These are phyloP conservation scores for Dicroscelio sp. DNA, from an alignment of 2,888 invertebrate species.

Conservation along the genomic window DNA sequence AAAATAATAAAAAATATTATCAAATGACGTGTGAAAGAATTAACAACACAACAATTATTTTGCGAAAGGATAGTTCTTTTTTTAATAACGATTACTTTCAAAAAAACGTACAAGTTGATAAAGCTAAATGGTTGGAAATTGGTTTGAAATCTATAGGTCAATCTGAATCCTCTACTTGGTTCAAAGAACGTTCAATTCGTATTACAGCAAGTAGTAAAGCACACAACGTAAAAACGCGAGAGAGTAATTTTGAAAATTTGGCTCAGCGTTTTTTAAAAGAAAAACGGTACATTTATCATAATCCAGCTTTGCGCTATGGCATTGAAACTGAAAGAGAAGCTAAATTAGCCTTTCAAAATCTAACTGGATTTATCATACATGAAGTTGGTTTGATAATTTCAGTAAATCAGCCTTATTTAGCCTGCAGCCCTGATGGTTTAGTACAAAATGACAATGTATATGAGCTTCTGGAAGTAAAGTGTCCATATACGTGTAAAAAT, in stretches of 20 bases:
- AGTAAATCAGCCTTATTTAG: slow-evolving; percentile 52
- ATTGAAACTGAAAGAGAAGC: slow-evolving; percentile 20
- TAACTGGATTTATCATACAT: not conserved
- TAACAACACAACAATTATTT: not conserved
- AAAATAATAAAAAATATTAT: not conserved
- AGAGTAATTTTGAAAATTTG: slow-evolving; percentile 35
- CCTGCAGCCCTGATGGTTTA: slow-evolving; percentile 55
- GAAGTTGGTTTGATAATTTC: slow-evolving; percentile 26
- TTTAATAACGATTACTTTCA: not conserved
- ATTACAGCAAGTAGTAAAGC: slow-evolving; percentile 50
- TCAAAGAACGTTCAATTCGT: slow-evolving; percentile 28
- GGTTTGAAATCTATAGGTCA: slow-evolving; percentile 56
- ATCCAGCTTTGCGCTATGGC: slow-evolving; percentile 35
- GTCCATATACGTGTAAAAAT: slow-evolving; percentile 61
- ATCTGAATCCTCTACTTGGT: slow-evolving; percentile 51
- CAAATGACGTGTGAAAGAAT: not conserved
- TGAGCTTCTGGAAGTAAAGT: slow-evolving; percentile 68
- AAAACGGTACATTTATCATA: slow-evolving; percentile 20
- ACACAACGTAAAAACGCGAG: slow-evolving; percentile 43
- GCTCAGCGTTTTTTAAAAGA: slow-evolving; percentile 27
- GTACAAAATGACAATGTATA: slow-evolving; percentile 11
- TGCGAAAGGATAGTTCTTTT: not conserved
- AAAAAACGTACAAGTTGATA: slow-evolving; percentile 13
- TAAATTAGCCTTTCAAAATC: not conserved
- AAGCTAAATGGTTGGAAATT: slow-evolving; percentile 53